These are phyloP conservation scores for Circaetus gallicus DNA, from an alignment of 2,113 vertebrate genomes.

Conservation along the genomic window DNA sequence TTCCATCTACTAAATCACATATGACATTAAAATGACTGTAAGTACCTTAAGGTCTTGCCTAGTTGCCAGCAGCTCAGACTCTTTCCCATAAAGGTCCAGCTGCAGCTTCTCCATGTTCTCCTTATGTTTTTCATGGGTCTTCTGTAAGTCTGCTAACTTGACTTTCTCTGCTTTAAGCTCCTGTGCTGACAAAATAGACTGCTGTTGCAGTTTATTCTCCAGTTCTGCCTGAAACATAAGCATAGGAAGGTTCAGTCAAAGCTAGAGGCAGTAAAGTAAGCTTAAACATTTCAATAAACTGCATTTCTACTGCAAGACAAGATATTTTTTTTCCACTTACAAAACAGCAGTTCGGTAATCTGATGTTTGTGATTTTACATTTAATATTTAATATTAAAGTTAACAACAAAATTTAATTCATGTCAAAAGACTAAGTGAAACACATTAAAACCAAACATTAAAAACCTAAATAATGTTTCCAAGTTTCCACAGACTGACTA, in stretches of 20 bases:
- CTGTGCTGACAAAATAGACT: slow-evolving; percentile 74
- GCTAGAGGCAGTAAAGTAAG: neutral
- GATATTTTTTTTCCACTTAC: neutral
- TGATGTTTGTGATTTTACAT: neutral
- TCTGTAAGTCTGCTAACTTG: slow-evolving; percentile 77
- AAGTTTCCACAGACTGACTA: neutral
- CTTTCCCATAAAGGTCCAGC: slow-evolving; percentile 91
- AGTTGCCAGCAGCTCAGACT: slow-evolving; percentile 90
- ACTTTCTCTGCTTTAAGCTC: slow-evolving; percentile 79
- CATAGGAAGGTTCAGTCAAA: neutral
- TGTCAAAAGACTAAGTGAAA: neutral
- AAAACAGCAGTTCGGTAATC: neutral
- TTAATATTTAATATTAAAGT: neutral
- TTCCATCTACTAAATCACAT: neutral
- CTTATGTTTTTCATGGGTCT: slow-evolving; percentile 74
- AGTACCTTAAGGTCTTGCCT: slow-evolving; percentile 92
- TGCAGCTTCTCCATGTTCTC: slow-evolving; percentile 81
- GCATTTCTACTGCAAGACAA: neutral
- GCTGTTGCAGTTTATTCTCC: slow-evolving; percentile 80
- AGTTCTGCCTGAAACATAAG: slow-evolving; percentile 81
- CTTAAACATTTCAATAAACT: neutral
- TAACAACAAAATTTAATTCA: neutral
- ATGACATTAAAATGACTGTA: neutral
- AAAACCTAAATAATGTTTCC: neutral
- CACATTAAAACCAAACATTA: neutral